These are phyloP conservation scores for Montifringilla adamsi DNA, from an alignment of 2,113 vertebrate genomes.

Conservation along the genomic window DNA sequence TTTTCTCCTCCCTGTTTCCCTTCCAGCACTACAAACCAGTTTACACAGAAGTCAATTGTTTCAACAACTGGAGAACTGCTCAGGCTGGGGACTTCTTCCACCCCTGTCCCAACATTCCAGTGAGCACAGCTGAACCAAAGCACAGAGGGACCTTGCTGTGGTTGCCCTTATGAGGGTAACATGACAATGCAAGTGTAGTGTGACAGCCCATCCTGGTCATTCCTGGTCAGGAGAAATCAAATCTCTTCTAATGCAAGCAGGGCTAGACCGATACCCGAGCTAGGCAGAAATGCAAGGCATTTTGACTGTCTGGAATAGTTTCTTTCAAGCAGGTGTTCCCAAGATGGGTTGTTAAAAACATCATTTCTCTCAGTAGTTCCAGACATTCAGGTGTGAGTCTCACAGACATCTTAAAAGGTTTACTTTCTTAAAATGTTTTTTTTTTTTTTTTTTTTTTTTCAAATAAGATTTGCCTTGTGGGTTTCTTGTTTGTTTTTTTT, in stretches of 20 bases:
- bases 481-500: background rate
- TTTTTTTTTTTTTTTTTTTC: background rate
- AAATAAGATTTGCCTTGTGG: background rate
- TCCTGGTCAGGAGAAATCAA: background rate
- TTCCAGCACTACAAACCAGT: background rate
- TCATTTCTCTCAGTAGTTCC: background rate
- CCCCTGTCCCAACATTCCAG: fast-evolving
- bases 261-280: background rate
- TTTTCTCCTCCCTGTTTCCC: background rate
- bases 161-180: background rate
- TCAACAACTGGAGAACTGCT: background rate
- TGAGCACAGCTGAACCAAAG: background rate
- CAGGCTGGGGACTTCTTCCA: background rate
- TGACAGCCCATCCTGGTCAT: background rate
- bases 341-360: background rate
- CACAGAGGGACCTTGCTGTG: fast-evolving
- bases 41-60: background rate
- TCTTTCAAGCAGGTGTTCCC: background rate
- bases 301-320: background rate
- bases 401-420: background rate
- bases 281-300: background rate
- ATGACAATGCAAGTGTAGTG: fast-evolving
- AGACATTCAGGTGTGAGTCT: background rate
- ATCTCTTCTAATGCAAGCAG: background rate
- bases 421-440: background rate